Conservation (phyloP, 2,113 vertebrate genomes). For the Hippopotamus amphibius region DNA sequence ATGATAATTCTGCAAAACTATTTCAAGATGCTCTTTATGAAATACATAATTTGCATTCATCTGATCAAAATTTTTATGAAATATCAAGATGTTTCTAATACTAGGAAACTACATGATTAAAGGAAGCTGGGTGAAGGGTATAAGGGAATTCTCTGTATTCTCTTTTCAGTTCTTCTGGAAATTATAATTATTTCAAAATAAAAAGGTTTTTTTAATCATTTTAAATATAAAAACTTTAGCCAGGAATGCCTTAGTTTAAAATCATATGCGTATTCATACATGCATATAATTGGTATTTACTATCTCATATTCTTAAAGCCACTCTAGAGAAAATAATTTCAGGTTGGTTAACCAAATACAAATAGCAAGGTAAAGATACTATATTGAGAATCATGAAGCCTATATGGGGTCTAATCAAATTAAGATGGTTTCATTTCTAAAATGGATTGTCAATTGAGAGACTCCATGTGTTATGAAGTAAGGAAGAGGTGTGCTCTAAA, state of each 20-base stretch:
- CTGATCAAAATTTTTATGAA: conserved; percentile 6
- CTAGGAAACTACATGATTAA: conserved; percentile 33
- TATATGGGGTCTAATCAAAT: background rate
- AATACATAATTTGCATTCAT: background rate
- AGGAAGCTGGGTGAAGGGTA: background rate
- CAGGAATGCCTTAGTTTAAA: conserved; percentile 1
- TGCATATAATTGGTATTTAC: background rate
- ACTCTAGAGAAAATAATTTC: conserved; percentile 26
- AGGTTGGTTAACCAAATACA: background rate
- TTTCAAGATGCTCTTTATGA: conserved; percentile 44
- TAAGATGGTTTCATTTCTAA: conserved; percentile 24
- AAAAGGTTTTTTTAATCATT: background rate
- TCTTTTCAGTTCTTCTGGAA: conserved; percentile 26
- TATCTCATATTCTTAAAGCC: conserved; percentile 19
- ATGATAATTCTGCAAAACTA: conserved; percentile 34
- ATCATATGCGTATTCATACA: background rate
- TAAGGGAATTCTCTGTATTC: background rate
- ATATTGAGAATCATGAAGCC: background rate
- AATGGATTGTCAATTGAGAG: conserved; percentile 9
- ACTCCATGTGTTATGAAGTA: conserved; percentile 1
- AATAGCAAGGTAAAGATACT: conserved; percentile 18
- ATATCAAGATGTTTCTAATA: background rate
- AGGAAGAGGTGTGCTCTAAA: conserved; percentile 2
- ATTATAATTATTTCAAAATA: conserved; percentile 41
- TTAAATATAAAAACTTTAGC: background rate